Evolutionary conservation across 2,797 vertebrate genomes (phyloP), one percentile per base, ranked within the genome.

Genomic region (Microctenopoma steveboyesi): DNA sequence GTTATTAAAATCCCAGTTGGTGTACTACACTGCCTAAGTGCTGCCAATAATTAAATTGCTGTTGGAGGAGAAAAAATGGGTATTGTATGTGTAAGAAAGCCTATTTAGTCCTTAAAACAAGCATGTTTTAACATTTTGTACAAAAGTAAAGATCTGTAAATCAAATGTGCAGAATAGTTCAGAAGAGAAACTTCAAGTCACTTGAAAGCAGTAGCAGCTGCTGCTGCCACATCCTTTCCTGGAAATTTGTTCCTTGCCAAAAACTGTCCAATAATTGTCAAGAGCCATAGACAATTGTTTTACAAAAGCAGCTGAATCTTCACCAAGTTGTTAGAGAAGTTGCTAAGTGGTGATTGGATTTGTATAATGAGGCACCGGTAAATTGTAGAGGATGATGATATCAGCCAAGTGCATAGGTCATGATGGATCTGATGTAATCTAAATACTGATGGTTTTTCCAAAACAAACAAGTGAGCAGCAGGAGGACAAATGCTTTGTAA

Each of bases 1-100:
- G 76, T 85, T 86, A 88, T 90, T 88, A 85, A 87, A 76, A 69
- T 88, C 86, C 83, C 89, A 82, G 80, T 89, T 78, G 84, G 83
- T 79, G 75, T 60, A 73, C 69, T 69, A 57, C 69, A 52, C 79
- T 72, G 78, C 56, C 15, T 63, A 80, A 88, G 78, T 61, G 77
- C 69, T 80, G 67, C 73, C 82, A 68, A 82, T 78, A 88, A 90
- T 90, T 83, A 82, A 79, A 85, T 78, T 66, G 67, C 64, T 78
- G 68, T 77, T 80, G 50, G 77, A 79, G 51, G 57, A 68, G 35
- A 46, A 57, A n/a, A 56, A 64, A 53, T 18, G 12, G 42, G 9
- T 55, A 42, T 37, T 65, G 40, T 51, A 60, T 67, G 40, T 57
- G 16, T 49, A 69, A 62, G 49, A 73, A 45, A 54, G 42, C 71